Percentiles rank a stretch among this genome's conserved stretches.
phyloP scores from a whole-genome alignment of 2,113 vertebrate genomes.

The Brachyistius frenatus region DNA sequence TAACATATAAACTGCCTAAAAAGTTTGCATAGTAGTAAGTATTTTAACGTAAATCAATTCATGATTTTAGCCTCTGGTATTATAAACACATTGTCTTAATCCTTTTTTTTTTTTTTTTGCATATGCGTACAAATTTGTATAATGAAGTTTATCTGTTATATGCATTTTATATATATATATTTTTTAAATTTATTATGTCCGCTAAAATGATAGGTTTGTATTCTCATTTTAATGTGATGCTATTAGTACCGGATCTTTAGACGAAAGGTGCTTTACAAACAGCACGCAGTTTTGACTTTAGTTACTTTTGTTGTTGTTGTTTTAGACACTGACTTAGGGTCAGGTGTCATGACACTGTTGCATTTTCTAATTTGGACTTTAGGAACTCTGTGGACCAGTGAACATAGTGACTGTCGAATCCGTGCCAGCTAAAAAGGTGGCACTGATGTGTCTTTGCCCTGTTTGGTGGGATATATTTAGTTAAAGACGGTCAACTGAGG shows the following conservation, averaged over 20 bases:
- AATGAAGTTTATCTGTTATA: too few species aligned
- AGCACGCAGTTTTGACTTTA: too few species aligned
- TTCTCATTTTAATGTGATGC: not conserved
- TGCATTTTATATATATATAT: not conserved
- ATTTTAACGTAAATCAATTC: not conserved
- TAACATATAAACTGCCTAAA: not conserved
- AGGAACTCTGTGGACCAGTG: not conserved
- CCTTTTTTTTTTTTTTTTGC: too few species aligned
- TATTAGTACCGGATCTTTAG: not conserved
- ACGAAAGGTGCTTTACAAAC: too few species aligned
- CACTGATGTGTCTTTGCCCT: not conserved
- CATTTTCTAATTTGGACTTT: conserved; percentile 2
- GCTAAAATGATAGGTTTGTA: not conserved
- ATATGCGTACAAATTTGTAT: too few species aligned
- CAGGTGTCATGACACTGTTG: not conserved
- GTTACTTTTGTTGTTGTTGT: too few species aligned
- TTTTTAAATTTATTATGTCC: not conserved
- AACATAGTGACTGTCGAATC: conserved; percentile 15
- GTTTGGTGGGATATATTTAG: not conserved
- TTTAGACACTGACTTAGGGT: not conserved
- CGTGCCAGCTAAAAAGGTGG: not conserved
- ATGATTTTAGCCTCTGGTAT: too few species aligned
- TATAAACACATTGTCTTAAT: too few species aligned
- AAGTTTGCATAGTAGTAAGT: not conserved
- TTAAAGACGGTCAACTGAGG: conserved; percentile 19